Evolutionary conservation across 1,140 invertebrate genomes (phyloP).

Genomic region (Brachystomella parvula): DNA sequence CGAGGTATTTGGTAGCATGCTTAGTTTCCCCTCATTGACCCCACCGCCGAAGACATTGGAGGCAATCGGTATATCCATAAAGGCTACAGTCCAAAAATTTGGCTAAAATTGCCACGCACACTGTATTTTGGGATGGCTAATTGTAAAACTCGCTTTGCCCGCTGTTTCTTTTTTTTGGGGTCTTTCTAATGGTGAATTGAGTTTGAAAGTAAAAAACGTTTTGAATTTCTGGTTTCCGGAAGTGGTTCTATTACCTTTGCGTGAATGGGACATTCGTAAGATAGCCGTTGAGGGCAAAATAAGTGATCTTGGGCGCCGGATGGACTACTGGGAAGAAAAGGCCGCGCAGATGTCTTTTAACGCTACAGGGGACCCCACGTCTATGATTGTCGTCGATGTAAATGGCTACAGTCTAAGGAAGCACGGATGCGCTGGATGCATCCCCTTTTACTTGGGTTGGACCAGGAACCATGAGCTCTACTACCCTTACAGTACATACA

Average conservation of each 20-base stretch:
- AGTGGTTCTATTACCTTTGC: not conserved
- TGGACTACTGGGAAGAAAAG: not conserved
- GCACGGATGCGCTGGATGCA: not conserved
- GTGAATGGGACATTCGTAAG: not conserved
- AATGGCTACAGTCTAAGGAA: not conserved
- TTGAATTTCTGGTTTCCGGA: no score
- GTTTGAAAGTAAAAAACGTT: no score
- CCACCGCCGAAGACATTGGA: no score
- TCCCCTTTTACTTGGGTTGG: not conserved
- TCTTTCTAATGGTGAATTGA: no score
- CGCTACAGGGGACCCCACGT: not conserved
- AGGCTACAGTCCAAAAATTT: no score
- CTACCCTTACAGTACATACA: not conserved
- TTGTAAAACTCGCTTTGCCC: no score
- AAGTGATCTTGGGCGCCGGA: not conserved
- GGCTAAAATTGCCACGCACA: no score
- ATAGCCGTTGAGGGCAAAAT: not conserved
- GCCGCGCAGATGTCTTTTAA: not conserved
- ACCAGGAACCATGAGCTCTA: not conserved
- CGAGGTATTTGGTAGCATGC: no score
- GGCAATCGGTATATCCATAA: no score
- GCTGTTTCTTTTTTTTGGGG: no score
- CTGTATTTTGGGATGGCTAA: no score
- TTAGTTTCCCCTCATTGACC: no score
- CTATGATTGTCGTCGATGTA: not conserved